These are phyloP conservation scores for Trichomycterus rosablanca DNA, from an alignment of 2,113 vertebrate species.

Conservation along the genomic window DNA sequence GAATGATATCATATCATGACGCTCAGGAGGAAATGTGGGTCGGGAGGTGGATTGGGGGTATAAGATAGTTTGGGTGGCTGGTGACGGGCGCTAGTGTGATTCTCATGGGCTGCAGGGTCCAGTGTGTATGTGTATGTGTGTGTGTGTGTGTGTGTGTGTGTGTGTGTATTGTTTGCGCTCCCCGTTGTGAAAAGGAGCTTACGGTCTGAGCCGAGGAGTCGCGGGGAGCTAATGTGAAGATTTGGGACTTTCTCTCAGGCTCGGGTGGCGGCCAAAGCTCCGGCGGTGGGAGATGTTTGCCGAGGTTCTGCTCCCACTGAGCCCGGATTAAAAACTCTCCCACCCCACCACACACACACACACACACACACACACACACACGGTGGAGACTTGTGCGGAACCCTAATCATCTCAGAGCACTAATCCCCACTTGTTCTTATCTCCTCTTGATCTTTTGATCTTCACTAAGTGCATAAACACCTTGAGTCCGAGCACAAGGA, in stretches of 20 bases:
- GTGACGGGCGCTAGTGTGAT: slow-evolving; percentile 17
- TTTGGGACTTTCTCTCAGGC: slow-evolving; percentile 92
- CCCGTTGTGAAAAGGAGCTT: slow-evolving; percentile 95
- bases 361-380: slow-evolving; percentile 13
- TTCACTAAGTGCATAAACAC: slow-evolving; percentile 79
- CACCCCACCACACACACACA: slow-evolving; percentile 30
- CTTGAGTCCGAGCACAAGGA: too few relatives aligned
- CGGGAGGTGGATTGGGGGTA: too few relatives aligned
- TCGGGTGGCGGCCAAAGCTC: slow-evolving; percentile 86
- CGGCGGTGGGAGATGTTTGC: slow-evolving; percentile 84
- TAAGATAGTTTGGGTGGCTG: slow-evolving; percentile 48
- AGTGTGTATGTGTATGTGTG: slow-evolving; percentile 63
- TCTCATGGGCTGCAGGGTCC: slow-evolving; percentile 32
- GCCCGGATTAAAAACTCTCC: slow-evolving; percentile 84
- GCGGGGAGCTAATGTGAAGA: slow-evolving; percentile 94
- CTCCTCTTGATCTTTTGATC: slow-evolving; percentile 86
- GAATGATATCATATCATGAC: slow-evolving; percentile 77
- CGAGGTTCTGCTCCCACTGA: slow-evolving; percentile 91
- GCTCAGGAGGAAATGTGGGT: slow-evolving; percentile 47
- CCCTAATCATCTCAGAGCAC: slow-evolving; percentile 78
- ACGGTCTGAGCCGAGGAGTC: slow-evolving; percentile 89
- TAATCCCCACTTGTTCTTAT: too few relatives aligned
- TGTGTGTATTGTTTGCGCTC: slow-evolving; percentile 84
- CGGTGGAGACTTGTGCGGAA: slow-evolving; percentile 53
- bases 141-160: slow-evolving; percentile 65